Percentiles rank a stretch among this genome's conserved stretches.
These are phyloP conservation scores for Ptychobarbus kaznakovi DNA, from an alignment of 2,797 vertebrate species.

Conservation along the genomic window DNA sequence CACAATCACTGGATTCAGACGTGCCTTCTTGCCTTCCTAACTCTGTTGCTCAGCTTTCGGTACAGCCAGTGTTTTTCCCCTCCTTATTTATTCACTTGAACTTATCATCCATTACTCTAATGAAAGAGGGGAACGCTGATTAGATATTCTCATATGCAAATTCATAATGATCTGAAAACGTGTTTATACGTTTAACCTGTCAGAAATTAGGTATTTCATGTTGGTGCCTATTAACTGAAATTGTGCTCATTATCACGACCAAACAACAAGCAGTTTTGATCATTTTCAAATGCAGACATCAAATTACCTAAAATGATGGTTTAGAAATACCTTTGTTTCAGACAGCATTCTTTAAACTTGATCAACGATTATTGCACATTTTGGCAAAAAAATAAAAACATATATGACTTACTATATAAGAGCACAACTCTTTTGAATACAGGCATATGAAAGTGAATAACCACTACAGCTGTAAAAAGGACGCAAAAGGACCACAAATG, in stretches of 20 bases:
- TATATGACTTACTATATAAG: not conserved
- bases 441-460: not conserved
- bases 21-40: not conserved
- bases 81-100: constrained; percentile 1
- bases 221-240: constrained; percentile 48
- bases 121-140: constrained; percentile 25
- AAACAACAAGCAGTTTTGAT: constrained; percentile 38
- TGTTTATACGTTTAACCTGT: constrained; percentile 44
- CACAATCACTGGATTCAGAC: constrained; percentile 13
- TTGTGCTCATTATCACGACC: constrained; percentile 33
- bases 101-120: constrained; percentile 26
- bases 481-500: not conserved
- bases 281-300: constrained; percentile 23
- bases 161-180: constrained; percentile 49
- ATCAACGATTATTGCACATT: not conserved
- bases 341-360: constrained; percentile 6
- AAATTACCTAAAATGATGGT: constrained; percentile 23
- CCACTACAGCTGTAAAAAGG: not conserved
- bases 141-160: constrained; percentile 43
- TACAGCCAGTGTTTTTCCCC: not conserved
- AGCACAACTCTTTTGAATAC: not conserved
- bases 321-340: constrained; percentile 11
- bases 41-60: not conserved
- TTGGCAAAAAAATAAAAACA: not conserved
- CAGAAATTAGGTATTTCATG: constrained; percentile 36